These are phyloP conservation scores for Bombyx huttoni DNA, from an alignment of 2,888 invertebrate genomes.

Conservation along the genomic window DNA sequence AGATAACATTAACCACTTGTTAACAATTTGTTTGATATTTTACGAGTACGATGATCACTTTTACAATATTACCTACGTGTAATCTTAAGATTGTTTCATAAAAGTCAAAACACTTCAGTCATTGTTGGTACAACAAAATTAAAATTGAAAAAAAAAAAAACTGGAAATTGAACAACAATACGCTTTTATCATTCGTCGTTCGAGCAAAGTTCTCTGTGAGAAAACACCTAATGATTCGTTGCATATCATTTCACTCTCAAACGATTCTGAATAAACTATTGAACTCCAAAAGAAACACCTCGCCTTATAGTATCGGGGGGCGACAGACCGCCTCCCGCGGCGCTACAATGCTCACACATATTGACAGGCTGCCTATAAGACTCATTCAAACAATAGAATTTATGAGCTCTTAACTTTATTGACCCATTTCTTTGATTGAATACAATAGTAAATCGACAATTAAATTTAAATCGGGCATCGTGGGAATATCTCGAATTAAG, in stretches of 20 bases:
- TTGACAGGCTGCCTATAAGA: slow-evolving; percentile 69
- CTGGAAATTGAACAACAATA: neutral
- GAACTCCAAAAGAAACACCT: slow-evolving; percentile 32
- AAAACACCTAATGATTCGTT: slow-evolving; percentile 57
- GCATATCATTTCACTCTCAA: slow-evolving; percentile 68
- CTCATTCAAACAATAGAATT: slow-evolving; percentile 59
- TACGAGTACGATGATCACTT: too few species aligned
- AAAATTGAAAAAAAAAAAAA: too few species aligned
- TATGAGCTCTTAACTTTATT: slow-evolving; percentile 49
- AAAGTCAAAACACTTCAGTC: too few species aligned
- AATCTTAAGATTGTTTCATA: too few species aligned
- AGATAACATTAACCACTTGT: too few species aligned
- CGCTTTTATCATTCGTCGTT: neutral
- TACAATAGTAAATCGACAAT: slow-evolving; percentile 59
- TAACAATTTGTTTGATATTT: too few species aligned
- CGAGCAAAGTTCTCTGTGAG: slow-evolving; percentile 27
- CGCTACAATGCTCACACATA: slow-evolving; percentile 37
- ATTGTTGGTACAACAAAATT: too few species aligned
- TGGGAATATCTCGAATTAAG: slow-evolving; percentile 63
- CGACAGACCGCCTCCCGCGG: slow-evolving; percentile 39
- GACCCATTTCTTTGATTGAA: slow-evolving; percentile 65
- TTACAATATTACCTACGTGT: too few species aligned
- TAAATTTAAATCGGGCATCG: slow-evolving; percentile 60
- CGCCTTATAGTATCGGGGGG: slow-evolving; percentile 30
- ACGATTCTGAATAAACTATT: slow-evolving; percentile 41